Evolutionary conservation across 2,888 invertebrate genomes (phyloP).

Genomic region (Lamellibrachia columna): DNA sequence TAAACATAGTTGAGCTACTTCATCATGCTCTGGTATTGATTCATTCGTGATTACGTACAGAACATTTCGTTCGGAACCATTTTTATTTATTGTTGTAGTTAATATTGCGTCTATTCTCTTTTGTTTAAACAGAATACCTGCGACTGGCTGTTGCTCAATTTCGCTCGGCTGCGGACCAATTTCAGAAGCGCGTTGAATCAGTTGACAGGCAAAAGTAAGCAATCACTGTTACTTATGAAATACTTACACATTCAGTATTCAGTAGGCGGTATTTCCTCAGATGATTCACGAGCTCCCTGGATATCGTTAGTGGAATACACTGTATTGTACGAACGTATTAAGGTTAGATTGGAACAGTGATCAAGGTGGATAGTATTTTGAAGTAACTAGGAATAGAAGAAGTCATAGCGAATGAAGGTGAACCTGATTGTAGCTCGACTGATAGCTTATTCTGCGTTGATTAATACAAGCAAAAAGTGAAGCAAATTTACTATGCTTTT

Average conservation of each 20-base stretch:
- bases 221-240: neutral
- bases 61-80: neutral
- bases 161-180: conserved; percentile 33
- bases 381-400: no score
- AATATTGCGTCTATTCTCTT: neutral
- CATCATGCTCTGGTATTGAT: no score
- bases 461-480: no score
- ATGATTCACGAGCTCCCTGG: neutral
- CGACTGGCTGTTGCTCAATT: conserved; percentile 39
- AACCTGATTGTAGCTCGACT: no score
- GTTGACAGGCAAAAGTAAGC: conserved; percentile 33
- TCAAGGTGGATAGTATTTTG: no score
- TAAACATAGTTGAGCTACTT: no score
- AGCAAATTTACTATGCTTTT: no score
- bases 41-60: no score
- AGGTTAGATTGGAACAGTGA: no score
- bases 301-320: neutral
- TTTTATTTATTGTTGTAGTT: neutral
- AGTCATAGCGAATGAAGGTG: no score
- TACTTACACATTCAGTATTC: no score
- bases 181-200: conserved; percentile 33
- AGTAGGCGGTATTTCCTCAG: neutral
- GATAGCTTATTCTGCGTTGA: no score
- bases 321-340: neutral
- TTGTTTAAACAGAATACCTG: conserved; percentile 37